Evolutionary conservation across 2,888 invertebrate genomes (phyloP).

Genomic region (Tortricodes alternella): DNA sequence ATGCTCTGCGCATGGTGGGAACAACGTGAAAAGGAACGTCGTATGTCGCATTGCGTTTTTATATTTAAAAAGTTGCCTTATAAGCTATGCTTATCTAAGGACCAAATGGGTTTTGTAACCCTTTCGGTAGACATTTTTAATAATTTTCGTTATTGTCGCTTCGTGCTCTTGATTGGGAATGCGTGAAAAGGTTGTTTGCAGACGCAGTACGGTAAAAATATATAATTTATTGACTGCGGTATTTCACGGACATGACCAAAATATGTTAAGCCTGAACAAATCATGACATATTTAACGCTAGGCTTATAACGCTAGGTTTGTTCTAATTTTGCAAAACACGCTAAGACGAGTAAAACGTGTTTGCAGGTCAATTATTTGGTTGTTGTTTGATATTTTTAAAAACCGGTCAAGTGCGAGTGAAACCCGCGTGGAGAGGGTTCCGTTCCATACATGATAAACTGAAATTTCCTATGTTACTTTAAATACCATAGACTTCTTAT

Average conservation of each 20-base stretch:
- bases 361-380: too few relatives aligned
- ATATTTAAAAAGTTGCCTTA: conserved; percentile 58
- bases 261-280: background rate
- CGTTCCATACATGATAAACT: too few relatives aligned
- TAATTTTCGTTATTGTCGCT: conserved; percentile 9
- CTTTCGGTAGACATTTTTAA: conserved; percentile 11
- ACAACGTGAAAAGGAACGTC: conserved; percentile 58
- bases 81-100: conserved; percentile 29
- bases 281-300: too few relatives aligned
- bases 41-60: conserved; percentile 79
- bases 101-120: background rate
- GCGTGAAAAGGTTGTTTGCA: conserved; percentile 3
- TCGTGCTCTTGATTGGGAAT: conserved; percentile 16
- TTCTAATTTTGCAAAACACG: too few relatives aligned
- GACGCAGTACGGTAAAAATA: conserved; percentile 16
- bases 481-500: too few relatives aligned
- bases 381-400: too few relatives aligned
- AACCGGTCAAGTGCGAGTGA: too few relatives aligned
- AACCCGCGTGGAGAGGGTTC: too few relatives aligned
- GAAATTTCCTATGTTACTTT: too few relatives aligned
- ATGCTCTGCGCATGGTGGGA: conserved; percentile 77
- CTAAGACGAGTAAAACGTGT: too few relatives aligned
- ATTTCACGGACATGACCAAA: conserved; percentile 16
- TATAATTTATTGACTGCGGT: conserved; percentile 25
- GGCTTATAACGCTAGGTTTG: too few relatives aligned